A percentile compares a stretch with the other conserved stretches of the same genome.
Evolutionary conservation across 2,888 invertebrate genomes (phyloP).

Genomic region (Rotaria socialis): DNA sequence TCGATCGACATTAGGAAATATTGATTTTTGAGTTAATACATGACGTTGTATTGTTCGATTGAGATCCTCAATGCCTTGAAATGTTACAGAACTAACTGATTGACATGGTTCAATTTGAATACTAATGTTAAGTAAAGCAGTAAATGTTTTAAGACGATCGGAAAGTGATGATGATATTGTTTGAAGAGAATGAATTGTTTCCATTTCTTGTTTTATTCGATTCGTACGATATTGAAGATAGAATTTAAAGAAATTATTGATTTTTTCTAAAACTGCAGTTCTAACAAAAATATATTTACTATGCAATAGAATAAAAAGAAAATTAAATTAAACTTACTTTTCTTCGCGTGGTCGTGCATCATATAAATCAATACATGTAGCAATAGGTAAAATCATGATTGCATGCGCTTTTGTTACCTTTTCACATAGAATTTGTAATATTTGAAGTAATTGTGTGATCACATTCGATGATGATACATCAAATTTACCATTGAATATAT

Average conservation of each 20-base stretch:
- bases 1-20: constrained; percentile 8
- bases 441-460: not conserved
- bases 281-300: not conserved
- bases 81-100: constrained; percentile 11
- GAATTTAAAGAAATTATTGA: constrained; percentile 1
- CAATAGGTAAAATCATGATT: not conserved
- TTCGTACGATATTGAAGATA: constrained; percentile 11
- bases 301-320: not conserved
- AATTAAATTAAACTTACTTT: not conserved
- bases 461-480: not conserved
- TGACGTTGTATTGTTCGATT: not conserved
- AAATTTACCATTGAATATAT: constrained; percentile 8
- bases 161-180: constrained; percentile 7
- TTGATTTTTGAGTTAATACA: not conserved
- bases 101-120: constrained; percentile 6
- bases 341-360: not conserved
- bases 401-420: constrained; percentile 24
- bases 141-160: constrained; percentile 21
- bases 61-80: not conserved
- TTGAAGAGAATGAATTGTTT: not conserved
- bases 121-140: not conserved
- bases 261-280: not conserved
- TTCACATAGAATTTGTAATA: constrained; percentile 30
- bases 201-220: not conserved
- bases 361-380: constrained; percentile 12